Evolutionary conservation across 2,797 vertebrate genomes (phyloP).

Genomic region (Phalanger gymnotis): DNA sequence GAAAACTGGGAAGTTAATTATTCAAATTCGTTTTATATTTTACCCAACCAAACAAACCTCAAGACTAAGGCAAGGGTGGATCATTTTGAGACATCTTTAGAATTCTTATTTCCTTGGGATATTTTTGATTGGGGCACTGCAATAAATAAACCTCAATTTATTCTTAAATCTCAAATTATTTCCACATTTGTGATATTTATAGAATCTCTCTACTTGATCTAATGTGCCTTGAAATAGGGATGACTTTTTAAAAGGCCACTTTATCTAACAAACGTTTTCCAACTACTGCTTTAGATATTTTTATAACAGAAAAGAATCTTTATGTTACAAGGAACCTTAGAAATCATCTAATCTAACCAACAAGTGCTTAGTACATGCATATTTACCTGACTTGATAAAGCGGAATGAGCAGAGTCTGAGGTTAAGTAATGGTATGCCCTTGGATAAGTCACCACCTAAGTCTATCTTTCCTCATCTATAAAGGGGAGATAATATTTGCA

Average conservation of each 20-base stretch:
- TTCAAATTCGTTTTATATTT: neutral
- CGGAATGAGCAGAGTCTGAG: neutral
- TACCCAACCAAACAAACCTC: conserved; percentile 13
- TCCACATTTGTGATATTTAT: conserved; percentile 55
- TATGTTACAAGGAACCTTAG: neutral
- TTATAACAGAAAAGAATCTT: neutral
- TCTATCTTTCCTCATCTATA: neutral
- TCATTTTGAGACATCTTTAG: neutral
- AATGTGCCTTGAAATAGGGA: conserved; percentile 3
- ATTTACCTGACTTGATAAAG: neutral
- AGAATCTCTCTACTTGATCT: conserved; percentile 43
- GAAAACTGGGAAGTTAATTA: conserved; percentile 37
- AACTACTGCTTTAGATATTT: neutral
- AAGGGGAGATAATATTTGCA: neutral
- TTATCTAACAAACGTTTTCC: conserved; percentile 28
- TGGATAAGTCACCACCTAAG: neutral
- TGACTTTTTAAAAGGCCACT: conserved; percentile 16
- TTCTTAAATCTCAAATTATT: neutral
- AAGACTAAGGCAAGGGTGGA: conserved; percentile 53
- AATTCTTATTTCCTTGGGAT: neutral
- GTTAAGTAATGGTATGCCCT: neutral
- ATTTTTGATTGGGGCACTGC: neutral
- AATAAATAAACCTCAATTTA: neutral
- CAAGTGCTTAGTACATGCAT: neutral
- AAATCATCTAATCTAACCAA: neutral